Evolutionary conservation across 2,113 vertebrate species (phyloP), one percentile per base, ranked within the genome.

Genomic region (Thryonomys swinderianus): DNA sequence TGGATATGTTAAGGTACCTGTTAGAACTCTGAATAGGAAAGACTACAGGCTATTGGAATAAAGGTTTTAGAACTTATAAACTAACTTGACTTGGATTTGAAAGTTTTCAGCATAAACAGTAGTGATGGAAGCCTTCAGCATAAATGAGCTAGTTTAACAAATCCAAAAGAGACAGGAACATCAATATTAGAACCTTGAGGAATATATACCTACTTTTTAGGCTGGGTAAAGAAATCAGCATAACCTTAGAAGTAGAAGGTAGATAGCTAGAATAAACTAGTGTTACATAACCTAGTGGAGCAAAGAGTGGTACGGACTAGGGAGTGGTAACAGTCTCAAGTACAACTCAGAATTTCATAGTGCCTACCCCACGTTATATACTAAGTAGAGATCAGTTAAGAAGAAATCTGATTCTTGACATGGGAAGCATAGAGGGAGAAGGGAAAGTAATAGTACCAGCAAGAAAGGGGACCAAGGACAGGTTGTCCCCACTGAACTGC

Each of bases 51-150:
- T 74, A 17, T 82, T 82, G 23, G 6, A 71, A 40, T 67, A 55
- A 80, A 42, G 40, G 55, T 40, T 81, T 85, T 61, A 74, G 80
- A 85, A 85, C 20, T 87, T 96, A 93, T 76, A 69, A 95, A 71
- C 61, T 74, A 95, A 69, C 86, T 94, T 92, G 74, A 13, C 45
- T 86, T 95, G 23, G 59, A 90, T 94, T 92, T 92, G 71, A 62
- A 45, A 76, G 11, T 53, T 92, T 89, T 81, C 32, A 61, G 85
- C 42, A 53, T 86, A 89, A 90, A 48, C 78, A 57, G 18, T 76
- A 86, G n/a, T 30, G 37, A n/a, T 82, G 16, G 93, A 90, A 86
- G 42, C 69, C n/a, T 90, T 69, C 57, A 86, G 57, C 25, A 40
- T 83, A 32, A 95, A 69, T 78, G 61, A 93, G 32, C 67, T 82